These are phyloP conservation scores for Zootermopsis nevadensis DNA, from an alignment of 2,888 invertebrate genomes.

Conservation along the genomic window DNA sequence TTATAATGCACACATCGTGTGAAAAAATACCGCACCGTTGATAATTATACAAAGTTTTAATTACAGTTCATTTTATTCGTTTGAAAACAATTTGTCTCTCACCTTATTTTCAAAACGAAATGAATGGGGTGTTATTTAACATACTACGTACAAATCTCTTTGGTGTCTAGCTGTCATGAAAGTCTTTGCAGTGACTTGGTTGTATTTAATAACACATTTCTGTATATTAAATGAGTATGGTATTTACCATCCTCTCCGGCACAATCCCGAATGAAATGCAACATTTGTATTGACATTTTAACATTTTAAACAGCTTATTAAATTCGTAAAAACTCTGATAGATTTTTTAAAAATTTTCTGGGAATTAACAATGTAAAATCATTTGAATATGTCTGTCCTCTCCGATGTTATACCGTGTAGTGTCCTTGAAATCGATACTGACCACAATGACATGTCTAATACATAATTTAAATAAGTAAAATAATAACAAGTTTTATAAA, in stretches of 20 bases:
- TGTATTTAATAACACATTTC: neutral
- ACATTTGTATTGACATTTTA: too few relatives aligned
- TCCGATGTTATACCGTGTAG: too few relatives aligned
- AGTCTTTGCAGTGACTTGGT: conserved; percentile 46
- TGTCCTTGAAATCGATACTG: too few relatives aligned
- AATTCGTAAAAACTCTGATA: too few relatives aligned
- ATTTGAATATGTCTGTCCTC: too few relatives aligned
- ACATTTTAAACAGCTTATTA: too few relatives aligned
- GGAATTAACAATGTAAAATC: too few relatives aligned
- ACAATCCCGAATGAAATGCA: conserved; percentile 2
- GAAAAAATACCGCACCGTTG: neutral
- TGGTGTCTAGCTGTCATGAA: conserved; percentile 51
- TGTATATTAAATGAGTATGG: neutral
- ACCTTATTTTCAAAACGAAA: conserved; percentile 17
- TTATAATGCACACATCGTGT: conserved; percentile 12
- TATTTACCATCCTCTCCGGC: neutral
- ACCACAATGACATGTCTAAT: too few relatives aligned
- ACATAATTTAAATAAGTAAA: too few relatives aligned
- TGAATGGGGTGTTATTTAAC: conserved; percentile 3
- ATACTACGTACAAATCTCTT: conserved; percentile 45
- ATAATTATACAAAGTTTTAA: neutral
- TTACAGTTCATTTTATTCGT: neutral
- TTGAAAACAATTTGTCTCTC: neutral
- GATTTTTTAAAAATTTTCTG: too few relatives aligned
- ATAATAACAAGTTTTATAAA: too few relatives aligned